Evolutionary conservation across 2,113 vertebrate genomes (phyloP), one percentile per base, ranked within the genome.

Genomic region (Pelodiscus sinensis): DNA sequence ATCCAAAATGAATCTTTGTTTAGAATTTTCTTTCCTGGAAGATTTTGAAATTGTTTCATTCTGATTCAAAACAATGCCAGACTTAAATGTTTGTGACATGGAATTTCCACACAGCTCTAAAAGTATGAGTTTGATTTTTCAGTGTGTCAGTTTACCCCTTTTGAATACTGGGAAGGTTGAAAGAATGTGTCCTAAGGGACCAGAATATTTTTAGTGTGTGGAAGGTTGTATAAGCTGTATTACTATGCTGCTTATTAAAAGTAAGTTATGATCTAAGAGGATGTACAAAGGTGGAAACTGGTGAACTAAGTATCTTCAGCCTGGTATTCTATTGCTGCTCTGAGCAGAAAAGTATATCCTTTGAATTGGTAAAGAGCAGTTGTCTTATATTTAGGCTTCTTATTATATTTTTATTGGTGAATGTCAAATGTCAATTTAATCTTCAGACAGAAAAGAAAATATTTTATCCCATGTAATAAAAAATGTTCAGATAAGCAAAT

Each of bases 301-400:
- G 65, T 94, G 82, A 50, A 81, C 62, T 85, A 79, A 90, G 86
- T 83, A 88, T 56, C 38, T 86, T 79, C 35, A 91, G 55, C 71
- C 55, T 79, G 68, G 60, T 77, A 58, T 52, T 19, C 12, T 2
- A 31, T 29, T 52, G 51, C 21, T 90, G 52, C 73, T 87, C 38
- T 84, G 65, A 78, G 55, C 75, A 75, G 79, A 81, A 84, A 91
- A 91, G 51, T 38, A 79, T 8, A 27, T 19, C 79, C 77, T 90
- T 71, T 90, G 82, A 88, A 90, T 52, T 88, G 84, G 57, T 62
- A 79, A 68, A 68, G 31, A 68, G 65, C 16, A 16, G 65, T n/a
- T 35, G 31, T 68, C 19, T n/a, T 68, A 35, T 68, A 68, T 62
- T 62, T 62, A 62, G 60, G 27, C 60, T 62, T 27, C 27, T 60